These are phyloP conservation scores for Colaptes auratus DNA, from an alignment of 2,113 vertebrate genomes.

Conservation along the genomic window DNA sequence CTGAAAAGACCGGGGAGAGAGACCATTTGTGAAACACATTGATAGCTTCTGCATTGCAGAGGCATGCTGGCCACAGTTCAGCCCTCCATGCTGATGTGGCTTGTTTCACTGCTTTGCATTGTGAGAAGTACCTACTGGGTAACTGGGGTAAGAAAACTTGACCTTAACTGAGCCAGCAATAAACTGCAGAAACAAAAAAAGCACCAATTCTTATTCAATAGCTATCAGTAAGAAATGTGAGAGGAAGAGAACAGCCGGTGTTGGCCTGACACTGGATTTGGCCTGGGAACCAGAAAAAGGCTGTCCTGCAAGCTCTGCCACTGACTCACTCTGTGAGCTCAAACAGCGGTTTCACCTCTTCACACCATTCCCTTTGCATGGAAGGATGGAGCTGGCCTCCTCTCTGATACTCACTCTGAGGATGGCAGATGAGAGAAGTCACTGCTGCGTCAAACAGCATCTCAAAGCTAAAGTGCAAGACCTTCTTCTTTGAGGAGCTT, in stretches of 20 bases:
- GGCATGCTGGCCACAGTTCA: background rate
- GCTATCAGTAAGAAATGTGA: background rate
- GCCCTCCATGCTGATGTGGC: background rate
- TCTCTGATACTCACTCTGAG: background rate
- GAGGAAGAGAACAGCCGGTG: background rate
- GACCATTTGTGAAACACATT: background rate
- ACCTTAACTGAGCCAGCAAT: background rate
- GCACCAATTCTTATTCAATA: background rate
- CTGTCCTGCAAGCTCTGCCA: background rate
- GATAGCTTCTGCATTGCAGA: background rate
- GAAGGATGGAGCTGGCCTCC: background rate
- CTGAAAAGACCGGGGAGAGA: background rate
- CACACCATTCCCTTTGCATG: background rate
- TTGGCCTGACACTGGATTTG: background rate
- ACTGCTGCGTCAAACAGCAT: background rate
- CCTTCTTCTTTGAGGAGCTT: background rate
- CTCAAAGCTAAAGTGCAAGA: background rate
- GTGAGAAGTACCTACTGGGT: background rate
- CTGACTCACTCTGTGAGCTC: accelerated
- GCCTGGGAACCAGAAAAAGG: background rate
- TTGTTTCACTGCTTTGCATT: background rate
- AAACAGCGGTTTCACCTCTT: background rate
- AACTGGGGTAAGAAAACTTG: background rate
- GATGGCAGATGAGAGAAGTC: background rate
- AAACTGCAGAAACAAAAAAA: background rate